phyloP scores from a whole-genome alignment of 2,113 vertebrate genomes.

The Grantiella picta region DNA sequence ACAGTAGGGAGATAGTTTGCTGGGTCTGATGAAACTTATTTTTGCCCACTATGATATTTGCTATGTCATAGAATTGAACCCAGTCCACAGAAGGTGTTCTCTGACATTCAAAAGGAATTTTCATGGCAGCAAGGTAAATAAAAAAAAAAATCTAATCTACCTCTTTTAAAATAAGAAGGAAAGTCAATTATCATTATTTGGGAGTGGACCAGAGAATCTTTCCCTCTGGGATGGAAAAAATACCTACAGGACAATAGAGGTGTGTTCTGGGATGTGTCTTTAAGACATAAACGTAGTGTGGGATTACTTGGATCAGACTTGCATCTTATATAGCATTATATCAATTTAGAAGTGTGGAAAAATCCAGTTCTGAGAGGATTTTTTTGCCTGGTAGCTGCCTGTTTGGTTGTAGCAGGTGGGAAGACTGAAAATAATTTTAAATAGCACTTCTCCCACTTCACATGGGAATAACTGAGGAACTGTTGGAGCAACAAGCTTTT shows the following conservation, averaged over 20 bases:
- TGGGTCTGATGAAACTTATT: background rate
- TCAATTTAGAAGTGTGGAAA: background rate
- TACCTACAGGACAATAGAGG: background rate
- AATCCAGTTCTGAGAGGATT: background rate
- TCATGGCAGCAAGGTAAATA: background rate
- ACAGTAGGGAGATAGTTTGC: background rate
- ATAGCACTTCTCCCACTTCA: background rate
- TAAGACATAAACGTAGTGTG: background rate
- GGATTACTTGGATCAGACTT: background rate
- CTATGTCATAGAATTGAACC: background rate
- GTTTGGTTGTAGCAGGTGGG: background rate
- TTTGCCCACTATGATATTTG: background rate
- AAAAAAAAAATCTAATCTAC: accelerated
- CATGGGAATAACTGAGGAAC: background rate
- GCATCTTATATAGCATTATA: background rate
- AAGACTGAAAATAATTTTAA: background rate
- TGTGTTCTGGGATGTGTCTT: background rate
- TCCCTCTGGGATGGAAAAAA: background rate
- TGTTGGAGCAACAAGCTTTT: background rate
- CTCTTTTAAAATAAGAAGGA: background rate
- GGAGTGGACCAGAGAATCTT: background rate
- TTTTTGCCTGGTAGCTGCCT: background rate
- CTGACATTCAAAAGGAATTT: background rate
- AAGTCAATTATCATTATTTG: background rate
- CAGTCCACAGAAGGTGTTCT: background rate